Evolutionary conservation across 1,140 invertebrate species (phyloP).

Genomic region (Venturia canescens): DNA sequence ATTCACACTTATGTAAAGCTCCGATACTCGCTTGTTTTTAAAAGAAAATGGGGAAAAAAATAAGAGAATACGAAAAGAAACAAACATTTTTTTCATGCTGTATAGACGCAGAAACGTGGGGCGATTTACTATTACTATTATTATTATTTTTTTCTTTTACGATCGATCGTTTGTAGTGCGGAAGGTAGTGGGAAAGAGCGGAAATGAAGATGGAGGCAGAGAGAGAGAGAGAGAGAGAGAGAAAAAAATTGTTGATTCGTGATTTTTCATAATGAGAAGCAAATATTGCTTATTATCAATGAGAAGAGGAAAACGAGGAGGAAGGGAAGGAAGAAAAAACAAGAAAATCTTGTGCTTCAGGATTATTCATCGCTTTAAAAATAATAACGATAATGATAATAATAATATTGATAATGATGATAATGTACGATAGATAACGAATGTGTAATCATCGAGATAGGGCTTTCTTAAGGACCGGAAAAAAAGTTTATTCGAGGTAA

Average conservation of each 20-base stretch:
- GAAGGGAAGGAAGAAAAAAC: background rate
- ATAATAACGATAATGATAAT: background rate
- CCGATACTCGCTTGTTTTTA: constrained; percentile 40
- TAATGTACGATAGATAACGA: background rate
- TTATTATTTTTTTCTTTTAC: constrained; percentile 4
- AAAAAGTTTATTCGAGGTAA: constrained; percentile 6
- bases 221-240: constrained; percentile 8
- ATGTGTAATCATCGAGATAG: constrained; percentile 3
- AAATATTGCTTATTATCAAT: too few relatives aligned
- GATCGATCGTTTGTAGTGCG: background rate
- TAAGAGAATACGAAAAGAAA: too few relatives aligned
- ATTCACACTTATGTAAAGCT: constrained; percentile 30
- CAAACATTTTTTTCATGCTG: constrained; percentile 11
- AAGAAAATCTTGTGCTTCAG: background rate
- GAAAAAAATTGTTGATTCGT: background rate
- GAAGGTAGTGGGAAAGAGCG: background rate
- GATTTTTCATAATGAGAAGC: background rate
- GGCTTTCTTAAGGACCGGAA: background rate
- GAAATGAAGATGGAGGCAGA: background rate
- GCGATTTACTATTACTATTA: background rate
- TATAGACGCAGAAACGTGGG: constrained; percentile 5
- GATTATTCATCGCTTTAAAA: too few relatives aligned
- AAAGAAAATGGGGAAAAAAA: too few relatives aligned
- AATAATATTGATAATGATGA: background rate
- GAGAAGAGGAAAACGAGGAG: too few relatives aligned